phyloP scores from a whole-genome alignment of 1,140 invertebrate genomes.

The Andrena cerasifolii region DNA sequence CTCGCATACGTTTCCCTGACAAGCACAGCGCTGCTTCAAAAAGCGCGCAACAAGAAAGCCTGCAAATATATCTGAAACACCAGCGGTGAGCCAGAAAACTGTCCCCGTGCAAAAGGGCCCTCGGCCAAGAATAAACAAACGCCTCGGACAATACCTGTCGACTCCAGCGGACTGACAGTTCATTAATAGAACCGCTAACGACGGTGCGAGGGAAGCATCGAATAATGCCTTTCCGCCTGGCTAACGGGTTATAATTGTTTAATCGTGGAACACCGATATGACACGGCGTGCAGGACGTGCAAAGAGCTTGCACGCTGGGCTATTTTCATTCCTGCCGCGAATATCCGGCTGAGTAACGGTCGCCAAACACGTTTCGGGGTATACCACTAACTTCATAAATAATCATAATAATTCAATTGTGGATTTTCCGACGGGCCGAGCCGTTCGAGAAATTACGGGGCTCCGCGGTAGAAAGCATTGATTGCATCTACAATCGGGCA shows the following conservation, averaged over 20 bases:
- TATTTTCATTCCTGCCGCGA: conserved; percentile 46
- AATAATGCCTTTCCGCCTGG: conserved; percentile 25
- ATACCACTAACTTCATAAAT: conserved; percentile 35
- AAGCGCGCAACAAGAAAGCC: too few species aligned
- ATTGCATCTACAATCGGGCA: conserved; percentile 43
- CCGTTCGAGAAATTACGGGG: conserved; percentile 57
- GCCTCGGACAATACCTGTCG: too few species aligned
- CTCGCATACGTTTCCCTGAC: too few species aligned
- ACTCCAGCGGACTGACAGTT: too few species aligned
- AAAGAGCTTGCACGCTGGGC: conserved; percentile 11
- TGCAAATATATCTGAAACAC: too few species aligned
- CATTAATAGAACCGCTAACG: too few species aligned
- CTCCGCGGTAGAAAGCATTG: conserved; percentile 20
- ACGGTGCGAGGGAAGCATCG: too few species aligned
- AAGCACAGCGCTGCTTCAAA: too few species aligned
- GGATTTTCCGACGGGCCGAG: conserved; percentile 42
- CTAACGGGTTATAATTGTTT: conserved; percentile 38
- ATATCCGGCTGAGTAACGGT: conserved; percentile 41
- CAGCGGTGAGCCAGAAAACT: too few species aligned
- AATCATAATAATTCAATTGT: conserved; percentile 61
- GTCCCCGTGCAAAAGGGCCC: too few species aligned
- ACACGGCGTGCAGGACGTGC: background rate
- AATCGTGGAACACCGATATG: conserved; percentile 25
- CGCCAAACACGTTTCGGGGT: conserved; percentile 6
- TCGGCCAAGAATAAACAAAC: too few species aligned